phyloP scores from a whole-genome alignment of 2,113 vertebrate genomes.

The Neodon shergylaensis region DNA sequence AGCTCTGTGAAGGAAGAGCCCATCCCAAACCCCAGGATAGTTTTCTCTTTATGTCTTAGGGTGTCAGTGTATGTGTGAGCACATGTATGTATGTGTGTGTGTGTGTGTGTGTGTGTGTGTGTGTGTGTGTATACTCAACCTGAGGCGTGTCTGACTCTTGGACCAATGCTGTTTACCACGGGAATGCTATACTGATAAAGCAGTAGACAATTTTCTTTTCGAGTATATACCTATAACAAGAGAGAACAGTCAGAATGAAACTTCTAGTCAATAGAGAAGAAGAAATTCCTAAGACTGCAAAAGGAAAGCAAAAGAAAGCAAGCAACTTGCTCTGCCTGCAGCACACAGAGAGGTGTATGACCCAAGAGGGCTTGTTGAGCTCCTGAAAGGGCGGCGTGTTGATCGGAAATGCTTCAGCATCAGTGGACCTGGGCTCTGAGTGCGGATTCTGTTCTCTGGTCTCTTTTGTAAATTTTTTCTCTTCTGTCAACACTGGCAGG shows the following conservation, averaged over 20 bases:
- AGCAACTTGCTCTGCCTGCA: background rate
- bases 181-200: background rate
- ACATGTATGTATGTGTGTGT: background rate
- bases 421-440: background rate
- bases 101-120: too few species aligned
- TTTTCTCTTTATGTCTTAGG: background rate
- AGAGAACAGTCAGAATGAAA: background rate
- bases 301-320: background rate
- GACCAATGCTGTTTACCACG: background rate
- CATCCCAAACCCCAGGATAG: too few species aligned
- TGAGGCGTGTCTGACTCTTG: background rate
- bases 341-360: too few species aligned
- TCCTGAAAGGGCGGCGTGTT: background rate
- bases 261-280: background rate
- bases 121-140: too few species aligned
- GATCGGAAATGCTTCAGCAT: background rate
- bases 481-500: background rate
- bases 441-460: background rate
- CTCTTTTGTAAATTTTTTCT: background rate
- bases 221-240: background rate
- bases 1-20: background rate
- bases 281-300: background rate
- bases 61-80: too few species aligned
- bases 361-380: background rate
- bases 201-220: background rate